Base-by-base conservation (phyloP, 2,113 vertebrate genomes). In the Sylvia atricapilla region DNA sequence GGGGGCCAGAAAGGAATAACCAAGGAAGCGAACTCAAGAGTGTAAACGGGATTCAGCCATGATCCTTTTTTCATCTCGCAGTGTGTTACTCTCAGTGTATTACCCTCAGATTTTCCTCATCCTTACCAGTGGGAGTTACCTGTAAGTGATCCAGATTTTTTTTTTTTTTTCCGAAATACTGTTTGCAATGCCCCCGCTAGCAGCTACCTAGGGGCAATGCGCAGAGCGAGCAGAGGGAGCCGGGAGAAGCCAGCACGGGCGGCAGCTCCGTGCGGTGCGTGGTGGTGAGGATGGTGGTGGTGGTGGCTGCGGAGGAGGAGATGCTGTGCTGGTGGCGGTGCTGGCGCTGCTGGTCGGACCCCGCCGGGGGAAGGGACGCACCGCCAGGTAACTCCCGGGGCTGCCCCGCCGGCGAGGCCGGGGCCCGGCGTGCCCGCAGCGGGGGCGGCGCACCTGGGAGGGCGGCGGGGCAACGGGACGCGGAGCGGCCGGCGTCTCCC, bases 41-140 rank as follows among this genome's bases (percentile, higher is more conserved):
- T 98, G 68, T 91, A 95, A 94, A 94, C 95, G 94, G 96, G 91
- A 94, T 85, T 94, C 98, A 95, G 97, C 98, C 98, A 99, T 99
- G 99, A 99, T 99, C 98, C 98, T 99, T 97, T 98, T 99, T 97
- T 99, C 98, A 96, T 98, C 98, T 94, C 99, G 99, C 98, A 97
- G 99, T 98, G 99, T 99, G 93, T 98, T 99, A 97, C 98, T 99
- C 97, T 99, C 99, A 97, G 98, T 99, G 96, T 99, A 99, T 97
- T 99, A 99, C 90, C 99, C 99, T 86, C 99, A 99, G 98, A 99
- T 99, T 97, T 99, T 99, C 98, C 99, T 99, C 96, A 98, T 99
- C 98, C 98, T 99, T 97, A 99, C 99, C 97, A 99, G 99, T 96
- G 98, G 99, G 97, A 99, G 99, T 98, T 99, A 99, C 98, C 98